Evolutionary conservation across 1,140 invertebrate species (phyloP).

Genomic region (Calephelis nemesis): DNA sequence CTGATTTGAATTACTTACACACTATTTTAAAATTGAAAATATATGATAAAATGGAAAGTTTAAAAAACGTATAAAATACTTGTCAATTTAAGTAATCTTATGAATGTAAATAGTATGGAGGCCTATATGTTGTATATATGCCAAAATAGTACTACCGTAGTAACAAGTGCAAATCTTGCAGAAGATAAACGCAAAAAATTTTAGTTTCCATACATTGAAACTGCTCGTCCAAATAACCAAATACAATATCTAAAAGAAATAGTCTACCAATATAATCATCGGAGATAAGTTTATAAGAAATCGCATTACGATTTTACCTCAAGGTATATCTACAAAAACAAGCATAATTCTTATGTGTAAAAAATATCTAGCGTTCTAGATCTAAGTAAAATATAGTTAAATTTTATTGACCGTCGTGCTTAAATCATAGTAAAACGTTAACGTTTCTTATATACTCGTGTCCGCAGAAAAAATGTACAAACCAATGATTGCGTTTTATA

Average conservation of each 20-base stretch:
- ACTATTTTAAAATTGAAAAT: slow-evolving; percentile 10
- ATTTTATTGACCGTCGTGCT: slow-evolving; percentile 6
- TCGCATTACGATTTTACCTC: slow-evolving; percentile 4
- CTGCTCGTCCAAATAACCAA: slow-evolving; percentile 38
- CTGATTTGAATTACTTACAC: slow-evolving; percentile 6
- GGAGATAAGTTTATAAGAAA: slow-evolving; percentile 44
- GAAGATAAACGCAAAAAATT: slow-evolving; percentile 1
- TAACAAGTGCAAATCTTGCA: neutral
- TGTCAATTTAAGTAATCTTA: slow-evolving; percentile 23
- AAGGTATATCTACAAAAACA: slow-evolving; percentile 7
- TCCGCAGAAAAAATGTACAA: slow-evolving; percentile 65
- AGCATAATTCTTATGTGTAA: slow-evolving; percentile 21
- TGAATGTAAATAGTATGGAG: slow-evolving; percentile 10
- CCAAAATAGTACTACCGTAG: neutral
- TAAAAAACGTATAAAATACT: slow-evolving; percentile 14
- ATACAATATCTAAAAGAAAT: slow-evolving; percentile 55
- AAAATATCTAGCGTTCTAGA: slow-evolving; percentile 15
- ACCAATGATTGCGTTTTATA: slow-evolving; percentile 64
- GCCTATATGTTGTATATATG: slow-evolving; percentile 5
- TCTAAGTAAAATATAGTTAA: slow-evolving; percentile 12
- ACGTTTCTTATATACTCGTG: slow-evolving; percentile 40
- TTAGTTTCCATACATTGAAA: slow-evolving; percentile 29
- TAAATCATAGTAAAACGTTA: slow-evolving; percentile 6
- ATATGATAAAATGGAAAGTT: slow-evolving; percentile 7
- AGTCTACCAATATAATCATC: slow-evolving; percentile 47